Evolutionary conservation across 2,888 invertebrate genomes (phyloP).

Genomic region (Rhimphoctona megacephalus): DNA sequence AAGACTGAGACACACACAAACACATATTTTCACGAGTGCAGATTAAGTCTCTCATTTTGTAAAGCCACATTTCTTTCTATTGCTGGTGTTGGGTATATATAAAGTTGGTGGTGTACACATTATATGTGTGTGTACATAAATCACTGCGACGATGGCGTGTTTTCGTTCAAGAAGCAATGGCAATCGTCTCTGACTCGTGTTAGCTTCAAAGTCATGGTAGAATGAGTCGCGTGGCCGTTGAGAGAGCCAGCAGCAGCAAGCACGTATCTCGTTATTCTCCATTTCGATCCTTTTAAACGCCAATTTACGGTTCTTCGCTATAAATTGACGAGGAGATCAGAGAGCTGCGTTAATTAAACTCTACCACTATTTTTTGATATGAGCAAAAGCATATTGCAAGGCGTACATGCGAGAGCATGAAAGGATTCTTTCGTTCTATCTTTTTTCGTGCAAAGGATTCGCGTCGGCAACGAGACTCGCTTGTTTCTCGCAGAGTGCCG

Average conservation of each 20-base stretch:
- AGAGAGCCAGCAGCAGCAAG: conserved; percentile 18
- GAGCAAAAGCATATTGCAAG: conserved; percentile 22
- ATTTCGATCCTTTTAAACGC: conserved; percentile 15
- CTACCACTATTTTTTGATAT: conserved; percentile 54
- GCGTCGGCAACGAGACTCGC: conserved; percentile 30
- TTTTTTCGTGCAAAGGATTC: conserved; percentile 22
- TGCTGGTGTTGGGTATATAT: background rate
- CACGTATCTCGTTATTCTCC: conserved; percentile 30
- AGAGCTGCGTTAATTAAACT: conserved; percentile 80
- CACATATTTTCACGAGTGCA: conserved; percentile 17
- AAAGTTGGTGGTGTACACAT: background rate
- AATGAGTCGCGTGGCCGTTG: conserved; percentile 51
- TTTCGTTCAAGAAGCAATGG: conserved; percentile 44
- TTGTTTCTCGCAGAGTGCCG: conserved; percentile 15
- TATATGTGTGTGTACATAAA: conserved; percentile 33
- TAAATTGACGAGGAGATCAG: conserved; percentile 76
- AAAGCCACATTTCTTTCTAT: conserved; percentile 22
- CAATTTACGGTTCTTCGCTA: conserved; percentile 67
- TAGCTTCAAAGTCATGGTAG: conserved; percentile 19
- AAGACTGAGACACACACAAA: conserved; percentile 43
- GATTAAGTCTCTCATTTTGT: conserved; percentile 51
- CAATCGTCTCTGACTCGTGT: conserved; percentile 42
- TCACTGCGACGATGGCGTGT: conserved; percentile 39
- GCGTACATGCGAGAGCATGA: conserved; percentile 4
- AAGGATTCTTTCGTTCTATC: conserved; percentile 21